phyloP scores from a whole-genome alignment of 2,888 invertebrate genomes.

The Autographa gamma region DNA sequence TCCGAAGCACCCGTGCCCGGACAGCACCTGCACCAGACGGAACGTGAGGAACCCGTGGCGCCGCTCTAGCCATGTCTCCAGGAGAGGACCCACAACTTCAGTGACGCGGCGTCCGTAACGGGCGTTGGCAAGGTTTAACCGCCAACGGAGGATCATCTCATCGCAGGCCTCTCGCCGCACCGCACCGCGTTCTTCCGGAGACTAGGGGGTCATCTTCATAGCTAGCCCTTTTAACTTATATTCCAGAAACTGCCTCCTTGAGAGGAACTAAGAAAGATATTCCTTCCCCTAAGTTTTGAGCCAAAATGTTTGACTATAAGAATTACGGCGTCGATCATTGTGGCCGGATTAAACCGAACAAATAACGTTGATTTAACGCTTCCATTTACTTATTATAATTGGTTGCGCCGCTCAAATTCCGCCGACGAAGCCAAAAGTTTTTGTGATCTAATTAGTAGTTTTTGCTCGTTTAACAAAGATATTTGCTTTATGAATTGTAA shows the following conservation, averaged over 20 bases:
- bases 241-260: not conserved
- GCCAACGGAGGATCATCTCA: too few species aligned
- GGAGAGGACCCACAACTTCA: too few species aligned
- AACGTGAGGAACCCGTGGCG: too few species aligned
- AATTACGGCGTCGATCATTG: not conserved
- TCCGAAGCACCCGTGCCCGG: too few species aligned
- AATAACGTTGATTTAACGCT: conserved; percentile 26
- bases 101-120: too few species aligned
- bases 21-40: too few species aligned
- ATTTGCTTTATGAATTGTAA: conserved; percentile 13
- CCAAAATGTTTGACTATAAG: conserved; percentile 16
- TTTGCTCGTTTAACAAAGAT: conserved; percentile 42
- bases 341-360: conserved; percentile 11
- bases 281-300: not conserved
- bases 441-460: conserved; percentile 21
- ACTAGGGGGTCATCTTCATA: conserved; percentile 13
- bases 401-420: conserved; percentile 24
- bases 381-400: conserved; percentile 37
- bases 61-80: too few species aligned
- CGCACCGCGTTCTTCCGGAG: too few species aligned
- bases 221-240: conserved; percentile 14
- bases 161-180: too few species aligned
- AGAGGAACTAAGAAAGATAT: conserved; percentile 11
- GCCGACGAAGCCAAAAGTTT: conserved; percentile 6
- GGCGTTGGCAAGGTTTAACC: too few species aligned